These are phyloP conservation scores for Ophraella communa DNA, from an alignment of 2,888 invertebrate species.

Conservation along the genomic window DNA sequence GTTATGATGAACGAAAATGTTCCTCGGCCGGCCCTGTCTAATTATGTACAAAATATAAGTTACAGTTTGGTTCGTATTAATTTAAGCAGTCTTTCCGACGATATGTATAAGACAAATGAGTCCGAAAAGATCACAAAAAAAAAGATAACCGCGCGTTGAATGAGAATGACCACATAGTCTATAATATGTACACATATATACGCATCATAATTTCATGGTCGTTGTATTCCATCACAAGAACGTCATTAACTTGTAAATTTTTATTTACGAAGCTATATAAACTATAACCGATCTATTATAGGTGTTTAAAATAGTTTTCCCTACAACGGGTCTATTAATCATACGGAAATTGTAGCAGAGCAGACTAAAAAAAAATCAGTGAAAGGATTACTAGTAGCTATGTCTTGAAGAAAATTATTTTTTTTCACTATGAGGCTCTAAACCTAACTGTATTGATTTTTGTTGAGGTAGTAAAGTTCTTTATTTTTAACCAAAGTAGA, in stretches of 20 bases:
- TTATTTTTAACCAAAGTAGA: no score
- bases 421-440: no score
- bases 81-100: conserved; percentile 2
- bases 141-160: no score
- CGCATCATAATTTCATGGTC: conserved; percentile 1
- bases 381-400: no score
- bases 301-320: conserved; percentile 12
- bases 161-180: no score
- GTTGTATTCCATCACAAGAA: conserved; percentile 4
- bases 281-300: conserved; percentile 14
- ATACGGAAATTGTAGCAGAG: neutral
- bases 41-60: conserved; percentile 8
- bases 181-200: neutral
- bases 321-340: conserved; percentile 17
- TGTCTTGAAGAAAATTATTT: no score
- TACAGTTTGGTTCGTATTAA: conserved; percentile 7
- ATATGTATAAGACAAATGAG: conserved; percentile 16
- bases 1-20: neutral
- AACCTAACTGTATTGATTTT: no score
- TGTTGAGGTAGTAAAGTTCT: no score
- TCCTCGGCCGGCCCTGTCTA: neutral
- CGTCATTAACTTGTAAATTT: conserved; percentile 8
- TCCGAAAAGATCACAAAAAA: no score
- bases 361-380: neutral
- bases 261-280: conserved; percentile 9